A percentile compares a stretch with the other conserved stretches of the same genome.
phyloP scores from a whole-genome alignment of 1,140 invertebrate species.

The Microvelia longipes region DNA sequence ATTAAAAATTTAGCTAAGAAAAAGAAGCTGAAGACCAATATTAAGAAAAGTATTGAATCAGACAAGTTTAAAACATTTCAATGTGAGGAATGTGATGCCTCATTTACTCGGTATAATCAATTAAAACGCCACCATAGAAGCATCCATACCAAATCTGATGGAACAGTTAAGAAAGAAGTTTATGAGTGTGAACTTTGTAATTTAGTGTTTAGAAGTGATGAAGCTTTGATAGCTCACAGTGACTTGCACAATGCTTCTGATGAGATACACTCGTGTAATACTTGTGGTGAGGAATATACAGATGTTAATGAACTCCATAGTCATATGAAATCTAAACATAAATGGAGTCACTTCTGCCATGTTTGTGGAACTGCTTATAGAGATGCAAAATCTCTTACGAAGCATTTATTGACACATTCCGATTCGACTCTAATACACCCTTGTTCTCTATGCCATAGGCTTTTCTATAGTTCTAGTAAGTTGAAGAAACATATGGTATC shows the following conservation, averaged over 20 bases:
- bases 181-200: constrained; percentile 54
- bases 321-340: constrained; percentile 39
- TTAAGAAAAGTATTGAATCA: constrained; percentile 29
- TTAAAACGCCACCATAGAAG: constrained; percentile 47
- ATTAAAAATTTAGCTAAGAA: not conserved
- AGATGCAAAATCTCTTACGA: constrained; percentile 46
- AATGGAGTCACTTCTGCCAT: constrained; percentile 36
- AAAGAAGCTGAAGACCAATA: not conserved
- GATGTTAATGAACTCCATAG: constrained; percentile 38
- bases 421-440: constrained; percentile 35
- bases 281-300: constrained; percentile 30
- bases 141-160: constrained; percentile 10
- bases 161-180: constrained; percentile 14
- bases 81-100: constrained; percentile 56
- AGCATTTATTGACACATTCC: constrained; percentile 47
- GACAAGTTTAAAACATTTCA: constrained; percentile 53
- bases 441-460: constrained; percentile 48
- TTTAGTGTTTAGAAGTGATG: constrained; percentile 51
- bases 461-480: constrained; percentile 50
- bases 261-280: constrained; percentile 10
- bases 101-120: constrained; percentile 56
- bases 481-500: constrained; percentile 30
- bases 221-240: constrained; percentile 56
- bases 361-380: constrained; percentile 47
- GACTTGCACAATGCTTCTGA: constrained; percentile 10